Conservation (phyloP, 1,140 invertebrate genomes). For the Physella acuta region DNA sequence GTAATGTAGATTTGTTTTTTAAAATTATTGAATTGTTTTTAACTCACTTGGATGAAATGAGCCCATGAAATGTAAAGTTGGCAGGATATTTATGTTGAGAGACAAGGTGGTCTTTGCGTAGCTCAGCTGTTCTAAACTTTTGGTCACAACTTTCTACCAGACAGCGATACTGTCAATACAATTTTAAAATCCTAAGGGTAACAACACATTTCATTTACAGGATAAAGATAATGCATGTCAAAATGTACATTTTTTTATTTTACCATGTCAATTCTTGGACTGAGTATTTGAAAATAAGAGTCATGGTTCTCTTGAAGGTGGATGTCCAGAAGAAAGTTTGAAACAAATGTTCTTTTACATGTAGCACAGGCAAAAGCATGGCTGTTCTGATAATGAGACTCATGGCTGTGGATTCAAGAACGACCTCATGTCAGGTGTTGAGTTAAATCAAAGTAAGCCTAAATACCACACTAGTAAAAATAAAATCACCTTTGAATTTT, state of each 20-base stretch:
- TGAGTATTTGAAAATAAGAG: conserved; percentile 47
- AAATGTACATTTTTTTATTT: no score
- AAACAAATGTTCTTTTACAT: conserved; percentile 45
- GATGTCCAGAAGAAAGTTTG: conserved; percentile 47
- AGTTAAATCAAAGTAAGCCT: no score
- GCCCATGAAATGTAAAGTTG: conserved; percentile 44
- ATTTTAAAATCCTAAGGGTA: no score
- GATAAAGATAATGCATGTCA: no score
- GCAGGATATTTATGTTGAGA: conserved; percentile 43
- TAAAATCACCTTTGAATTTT: no score
- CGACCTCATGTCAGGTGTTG: no score
- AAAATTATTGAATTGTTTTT: no score
- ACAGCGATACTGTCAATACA: conserved; percentile 49
- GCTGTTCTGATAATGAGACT: conserved; percentile 50
- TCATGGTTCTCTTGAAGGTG: conserved; percentile 56
- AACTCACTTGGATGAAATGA: conserved; percentile 17
- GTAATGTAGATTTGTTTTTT: no score
- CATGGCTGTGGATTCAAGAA: no score
- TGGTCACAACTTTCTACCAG: conserved; percentile 42
- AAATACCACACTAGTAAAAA: no score
- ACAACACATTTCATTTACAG: no score
- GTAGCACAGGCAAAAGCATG: conserved; percentile 45
- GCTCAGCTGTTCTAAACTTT: conserved; percentile 36
- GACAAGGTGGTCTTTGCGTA: conserved; percentile 45
- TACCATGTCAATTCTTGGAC: conserved; percentile 47